Evolutionary conservation across 2,113 vertebrate species (phyloP).

Genomic region (Ceyx margarethae): DNA sequence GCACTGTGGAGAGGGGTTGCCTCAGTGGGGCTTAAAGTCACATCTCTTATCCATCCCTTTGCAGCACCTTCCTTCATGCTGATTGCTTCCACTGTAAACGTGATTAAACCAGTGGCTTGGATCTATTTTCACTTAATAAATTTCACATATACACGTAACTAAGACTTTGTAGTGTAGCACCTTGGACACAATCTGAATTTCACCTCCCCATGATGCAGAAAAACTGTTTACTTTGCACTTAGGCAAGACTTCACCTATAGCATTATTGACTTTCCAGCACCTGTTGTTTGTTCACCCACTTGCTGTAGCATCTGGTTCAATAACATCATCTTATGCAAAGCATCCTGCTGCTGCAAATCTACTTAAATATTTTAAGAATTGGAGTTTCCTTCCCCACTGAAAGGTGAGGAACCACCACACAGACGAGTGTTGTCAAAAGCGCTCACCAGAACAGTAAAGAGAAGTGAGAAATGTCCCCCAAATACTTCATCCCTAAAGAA

Average conservation of each 20-base stretch:
- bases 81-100: not conserved
- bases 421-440: not conserved
- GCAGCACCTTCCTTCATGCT: not conserved
- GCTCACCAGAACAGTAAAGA: not conserved
- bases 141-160: not conserved
- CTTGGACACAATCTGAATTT: conserved; percentile 10
- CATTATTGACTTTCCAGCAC: not conserved
- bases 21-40: not conserved
- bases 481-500: not conserved
- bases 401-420: not conserved
- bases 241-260: not conserved
- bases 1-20: accelerated
- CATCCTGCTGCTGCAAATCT: not conserved
- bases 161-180: not conserved
- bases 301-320: not conserved
- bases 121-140: not conserved
- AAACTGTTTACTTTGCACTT: conserved; percentile 6
- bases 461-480: not conserved
- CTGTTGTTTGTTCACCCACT: not conserved
- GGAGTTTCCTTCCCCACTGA: not conserved
- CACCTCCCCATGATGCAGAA: not conserved
- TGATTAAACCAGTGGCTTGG: not conserved
- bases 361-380: not conserved
- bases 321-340: not conserved
- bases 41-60: not conserved